These are phyloP conservation scores for Jaculus jaculus DNA, from an alignment of 2,113 vertebrate species.

Conservation along the genomic window DNA sequence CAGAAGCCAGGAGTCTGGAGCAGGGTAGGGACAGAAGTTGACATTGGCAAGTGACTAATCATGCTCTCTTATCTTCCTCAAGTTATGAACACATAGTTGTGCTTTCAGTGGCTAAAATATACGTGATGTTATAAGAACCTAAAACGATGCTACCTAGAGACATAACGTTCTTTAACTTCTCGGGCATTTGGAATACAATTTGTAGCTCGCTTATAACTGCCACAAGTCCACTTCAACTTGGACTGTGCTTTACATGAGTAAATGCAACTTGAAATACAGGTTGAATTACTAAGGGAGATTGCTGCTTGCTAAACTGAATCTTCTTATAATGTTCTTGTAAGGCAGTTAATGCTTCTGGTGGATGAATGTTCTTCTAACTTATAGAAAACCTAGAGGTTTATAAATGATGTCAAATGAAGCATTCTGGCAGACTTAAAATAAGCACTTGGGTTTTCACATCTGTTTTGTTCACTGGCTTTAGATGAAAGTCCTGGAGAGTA, in stretches of 20 bases:
- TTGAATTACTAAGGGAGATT: constrained; percentile 1
- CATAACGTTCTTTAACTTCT: neutral
- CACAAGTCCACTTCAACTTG: neutral
- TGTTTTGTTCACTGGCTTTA: constrained; percentile 2
- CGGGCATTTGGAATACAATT: constrained; percentile 19
- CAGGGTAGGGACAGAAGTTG: neutral
- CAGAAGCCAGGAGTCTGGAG: neutral
- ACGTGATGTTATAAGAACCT: neutral
- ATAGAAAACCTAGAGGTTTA: constrained; percentile 47
- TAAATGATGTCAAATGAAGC: constrained; percentile 21
- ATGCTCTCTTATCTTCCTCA: neutral
- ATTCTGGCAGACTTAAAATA: constrained; percentile 39
- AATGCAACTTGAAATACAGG: constrained; percentile 26
- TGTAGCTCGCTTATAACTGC: constrained; percentile 1
- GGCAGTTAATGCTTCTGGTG: constrained; percentile 16
- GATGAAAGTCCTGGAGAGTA: neutral
- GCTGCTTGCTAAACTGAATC: constrained; percentile 42
- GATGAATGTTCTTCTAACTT: constrained; percentile 25
- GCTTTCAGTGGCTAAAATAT: neutral
- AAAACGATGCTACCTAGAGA: neutral
- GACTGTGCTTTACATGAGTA: neutral
- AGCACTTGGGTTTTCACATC: neutral
- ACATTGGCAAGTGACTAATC: neutral
- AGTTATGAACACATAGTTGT: constrained; percentile 24
- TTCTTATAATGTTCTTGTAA: neutral